Conservation (phyloP, 2,797 vertebrate genomes). For the Enteromius viviparus region DNA sequence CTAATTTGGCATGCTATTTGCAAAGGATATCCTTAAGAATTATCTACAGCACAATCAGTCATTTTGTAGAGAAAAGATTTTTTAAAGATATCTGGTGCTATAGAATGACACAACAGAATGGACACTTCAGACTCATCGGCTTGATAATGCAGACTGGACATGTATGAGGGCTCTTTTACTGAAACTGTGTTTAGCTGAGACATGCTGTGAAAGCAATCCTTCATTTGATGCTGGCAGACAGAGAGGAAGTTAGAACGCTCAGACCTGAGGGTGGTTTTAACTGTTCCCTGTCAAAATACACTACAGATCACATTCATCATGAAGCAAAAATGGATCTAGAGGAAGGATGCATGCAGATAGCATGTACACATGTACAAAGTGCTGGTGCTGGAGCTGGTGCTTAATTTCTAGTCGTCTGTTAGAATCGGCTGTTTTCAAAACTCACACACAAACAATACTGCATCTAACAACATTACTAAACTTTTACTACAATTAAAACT, state of each 20-base stretch:
- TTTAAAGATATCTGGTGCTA: neutral
- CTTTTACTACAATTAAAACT: neutral
- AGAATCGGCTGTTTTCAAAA: neutral
- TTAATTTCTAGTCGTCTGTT: neutral
- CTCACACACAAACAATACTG: neutral
- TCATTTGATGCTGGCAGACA: constrained; percentile 36
- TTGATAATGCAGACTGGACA: constrained; percentile 20
- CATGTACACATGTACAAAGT: neutral
- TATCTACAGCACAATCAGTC: constrained; percentile 6
- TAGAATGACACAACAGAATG: neutral
- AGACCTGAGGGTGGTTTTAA: constrained; percentile 36
- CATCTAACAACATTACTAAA: neutral
- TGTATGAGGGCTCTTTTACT: constrained; percentile 14
- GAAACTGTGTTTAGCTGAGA: constrained; percentile 31
- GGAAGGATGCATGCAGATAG: neutral
- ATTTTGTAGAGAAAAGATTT: neutral
- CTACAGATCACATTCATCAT: constrained; percentile 24
- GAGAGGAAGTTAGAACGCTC: constrained; percentile 22
- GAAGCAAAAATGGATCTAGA: constrained; percentile 10
- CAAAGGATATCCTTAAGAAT: neutral
- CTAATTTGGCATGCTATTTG: constrained; percentile 19
- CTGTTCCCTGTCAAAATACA: constrained; percentile 28
- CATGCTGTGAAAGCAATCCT: constrained; percentile 33
- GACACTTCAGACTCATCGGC: neutral
- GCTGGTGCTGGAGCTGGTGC: neutral